phyloP scores from a whole-genome alignment of 2,888 invertebrate genomes.

The Protodeltote pygarga region DNA sequence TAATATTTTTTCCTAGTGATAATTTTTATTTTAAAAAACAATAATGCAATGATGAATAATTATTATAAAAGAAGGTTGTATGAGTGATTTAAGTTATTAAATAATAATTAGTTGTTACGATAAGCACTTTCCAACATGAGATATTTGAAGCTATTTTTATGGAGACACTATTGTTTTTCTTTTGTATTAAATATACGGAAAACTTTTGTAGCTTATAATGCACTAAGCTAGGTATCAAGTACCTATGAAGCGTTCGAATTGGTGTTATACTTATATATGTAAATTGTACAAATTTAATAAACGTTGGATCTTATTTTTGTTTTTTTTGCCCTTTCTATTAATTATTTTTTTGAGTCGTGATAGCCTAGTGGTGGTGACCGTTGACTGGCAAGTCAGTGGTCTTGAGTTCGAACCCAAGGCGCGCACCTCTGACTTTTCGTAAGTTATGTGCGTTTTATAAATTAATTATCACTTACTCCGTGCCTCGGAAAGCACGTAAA shows the following conservation, averaged over 20 bases:
- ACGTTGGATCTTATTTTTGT: slow-evolving; percentile 70
- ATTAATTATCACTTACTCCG: too few species aligned
- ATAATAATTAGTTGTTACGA: slow-evolving; percentile 35
- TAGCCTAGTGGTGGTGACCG: too few species aligned
- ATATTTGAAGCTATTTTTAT: slow-evolving; percentile 47
- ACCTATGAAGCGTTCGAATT: slow-evolving; percentile 58
- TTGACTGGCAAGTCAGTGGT: too few species aligned
- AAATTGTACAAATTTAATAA: slow-evolving; percentile 84
- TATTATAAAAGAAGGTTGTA: slow-evolving; percentile 41
- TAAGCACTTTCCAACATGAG: slow-evolving; percentile 42
- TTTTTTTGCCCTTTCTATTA: slow-evolving; percentile 33
- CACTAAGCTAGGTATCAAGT: slow-evolving; percentile 65
- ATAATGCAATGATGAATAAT: too few species aligned
- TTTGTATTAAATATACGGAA: slow-evolving; percentile 64
- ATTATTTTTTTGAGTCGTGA: too few species aligned
- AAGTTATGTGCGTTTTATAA: too few species aligned
- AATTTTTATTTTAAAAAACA: slow-evolving; percentile 21
- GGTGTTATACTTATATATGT: slow-evolving; percentile 78
- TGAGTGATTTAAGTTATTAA: slow-evolving; percentile 28
- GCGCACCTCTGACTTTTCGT: too few species aligned
- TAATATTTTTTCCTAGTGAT: slow-evolving; percentile 3
- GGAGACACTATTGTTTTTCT: slow-evolving; percentile 41
- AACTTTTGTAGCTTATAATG: slow-evolving; percentile 64
- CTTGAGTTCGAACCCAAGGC: too few species aligned
- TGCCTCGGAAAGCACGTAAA: too few species aligned